A percentile compares a stretch with the other conserved stretches of the same genome.
phyloP scores from a whole-genome alignment of 2,888 invertebrate species.

The Glaucopsyche alexis region DNA sequence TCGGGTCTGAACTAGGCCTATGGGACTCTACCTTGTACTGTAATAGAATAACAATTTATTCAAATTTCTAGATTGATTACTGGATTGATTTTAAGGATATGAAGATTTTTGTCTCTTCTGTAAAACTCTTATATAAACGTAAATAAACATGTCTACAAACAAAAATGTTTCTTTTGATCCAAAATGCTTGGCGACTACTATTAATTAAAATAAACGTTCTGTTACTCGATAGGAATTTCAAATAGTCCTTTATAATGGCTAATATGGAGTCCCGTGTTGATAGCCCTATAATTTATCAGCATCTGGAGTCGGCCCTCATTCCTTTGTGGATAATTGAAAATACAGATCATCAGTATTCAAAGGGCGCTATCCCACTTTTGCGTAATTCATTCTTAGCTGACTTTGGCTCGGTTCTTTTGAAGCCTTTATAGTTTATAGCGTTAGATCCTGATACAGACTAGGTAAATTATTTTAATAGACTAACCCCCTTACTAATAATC shows the following conservation, averaged over 20 bases:
- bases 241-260: conserved; percentile 13
- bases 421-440: background rate
- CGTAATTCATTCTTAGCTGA: conserved; percentile 16
- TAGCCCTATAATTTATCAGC: conserved; percentile 17
- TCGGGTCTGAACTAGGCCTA: conserved; percentile 38
- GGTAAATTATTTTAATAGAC: no score
- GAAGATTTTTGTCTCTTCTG: no score
- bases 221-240: conserved; percentile 12
- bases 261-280: conserved; percentile 14
- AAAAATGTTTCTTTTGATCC: conserved; percentile 22
- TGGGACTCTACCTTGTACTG: conserved; percentile 14
- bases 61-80: background rate
- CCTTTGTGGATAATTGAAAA: conserved; percentile 28
- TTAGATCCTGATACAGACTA: no score
- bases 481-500: no score
- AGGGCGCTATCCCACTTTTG: conserved; percentile 18
- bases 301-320: conserved; percentile 20
- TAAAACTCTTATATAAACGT: no score
- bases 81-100: no score
- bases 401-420: background rate
- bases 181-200: conserved; percentile 3
- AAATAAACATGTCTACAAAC: background rate
- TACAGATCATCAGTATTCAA: conserved; percentile 27
- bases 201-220: conserved; percentile 12
- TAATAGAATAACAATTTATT: background rate